phyloP scores from a whole-genome alignment of 2,888 invertebrate genomes.

The Cyclophora punctaria region DNA sequence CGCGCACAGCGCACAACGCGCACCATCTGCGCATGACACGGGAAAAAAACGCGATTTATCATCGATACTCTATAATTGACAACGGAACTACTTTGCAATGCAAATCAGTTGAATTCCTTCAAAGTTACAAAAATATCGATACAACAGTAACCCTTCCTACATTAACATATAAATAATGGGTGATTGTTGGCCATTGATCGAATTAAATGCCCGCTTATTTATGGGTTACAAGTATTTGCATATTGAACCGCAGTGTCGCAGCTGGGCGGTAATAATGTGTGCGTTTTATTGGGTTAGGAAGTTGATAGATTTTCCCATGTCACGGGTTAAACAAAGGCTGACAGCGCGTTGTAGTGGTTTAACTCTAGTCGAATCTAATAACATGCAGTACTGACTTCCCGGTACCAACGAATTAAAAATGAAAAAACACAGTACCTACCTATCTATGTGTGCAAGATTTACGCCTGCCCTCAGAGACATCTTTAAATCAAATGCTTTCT shows the following conservation, averaged over 20 bases:
- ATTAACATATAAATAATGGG: constrained; percentile 70
- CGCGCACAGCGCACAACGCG: constrained; percentile 1
- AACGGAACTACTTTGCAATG: constrained; percentile 59
- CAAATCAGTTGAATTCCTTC: constrained; percentile 58
- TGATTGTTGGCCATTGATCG: constrained; percentile 63
- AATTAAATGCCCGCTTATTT: constrained; percentile 40
- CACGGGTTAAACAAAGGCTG: not conserved
- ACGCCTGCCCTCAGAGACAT: too few species aligned
- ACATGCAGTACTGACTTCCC: too few species aligned
- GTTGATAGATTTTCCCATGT: too few species aligned
- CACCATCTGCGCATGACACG: constrained; percentile 47
- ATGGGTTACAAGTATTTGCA: constrained; percentile 32
- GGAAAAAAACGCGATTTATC: constrained; percentile 46
- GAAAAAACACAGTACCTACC: too few species aligned
- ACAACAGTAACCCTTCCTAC: constrained; percentile 32
- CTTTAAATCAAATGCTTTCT: too few species aligned
- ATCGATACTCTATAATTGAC: constrained; percentile 53
- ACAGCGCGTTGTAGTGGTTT: not conserved
- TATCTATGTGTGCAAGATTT: too few species aligned
- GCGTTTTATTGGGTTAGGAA: not conserved
- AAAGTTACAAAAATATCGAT: constrained; percentile 38
- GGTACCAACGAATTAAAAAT: too few species aligned
- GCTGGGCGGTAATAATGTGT: constrained; percentile 12
- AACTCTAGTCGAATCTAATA: too few species aligned
- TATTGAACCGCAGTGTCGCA: constrained; percentile 28